Conservation (phyloP, 2,113 vertebrate genomes). For the Jacana jacana region DNA sequence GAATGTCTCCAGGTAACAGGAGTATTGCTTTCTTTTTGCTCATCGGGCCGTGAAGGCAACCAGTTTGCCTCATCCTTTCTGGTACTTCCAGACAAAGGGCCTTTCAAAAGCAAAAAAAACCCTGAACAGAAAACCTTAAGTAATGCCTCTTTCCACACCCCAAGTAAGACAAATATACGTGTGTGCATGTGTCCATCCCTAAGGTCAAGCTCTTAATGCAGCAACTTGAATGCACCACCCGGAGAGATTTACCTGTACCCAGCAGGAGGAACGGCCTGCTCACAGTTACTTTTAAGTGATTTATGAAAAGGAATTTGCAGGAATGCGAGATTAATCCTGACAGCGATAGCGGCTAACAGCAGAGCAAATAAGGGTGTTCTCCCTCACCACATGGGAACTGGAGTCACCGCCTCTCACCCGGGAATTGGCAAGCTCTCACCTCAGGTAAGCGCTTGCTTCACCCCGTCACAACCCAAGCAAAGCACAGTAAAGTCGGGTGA, state of each 20-base stretch:
- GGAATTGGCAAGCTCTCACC: neutral
- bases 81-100: slow-evolving; percentile 72
- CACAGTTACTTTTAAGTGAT: neutral
- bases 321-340: neutral
- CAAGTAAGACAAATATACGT: slow-evolving; percentile 57
- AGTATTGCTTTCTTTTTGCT: slow-evolving; percentile 66
- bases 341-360: neutral
- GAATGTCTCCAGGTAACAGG: slow-evolving; percentile 80
- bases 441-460: rapidly evolving
- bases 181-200: neutral
- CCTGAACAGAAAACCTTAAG: slow-evolving; percentile 39
- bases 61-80: slow-evolving; percentile 69
- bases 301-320: neutral
- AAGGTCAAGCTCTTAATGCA: slow-evolving; percentile 35
- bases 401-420: neutral
- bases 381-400: rapidly evolving
- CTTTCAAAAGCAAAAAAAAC: slow-evolving; percentile 64
- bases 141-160: slow-evolving; percentile 51
- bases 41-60: slow-evolving; percentile 59
- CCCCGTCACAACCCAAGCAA: neutral
- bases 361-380: neutral
- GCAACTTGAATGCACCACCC: slow-evolving; percentile 68
- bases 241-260: slow-evolving; percentile 63
- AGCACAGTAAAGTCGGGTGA: neutral
- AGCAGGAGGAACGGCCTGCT: neutral